Base-by-base conservation (phyloP, 2,888 invertebrate species). In the Rotaria socialis region DNA sequence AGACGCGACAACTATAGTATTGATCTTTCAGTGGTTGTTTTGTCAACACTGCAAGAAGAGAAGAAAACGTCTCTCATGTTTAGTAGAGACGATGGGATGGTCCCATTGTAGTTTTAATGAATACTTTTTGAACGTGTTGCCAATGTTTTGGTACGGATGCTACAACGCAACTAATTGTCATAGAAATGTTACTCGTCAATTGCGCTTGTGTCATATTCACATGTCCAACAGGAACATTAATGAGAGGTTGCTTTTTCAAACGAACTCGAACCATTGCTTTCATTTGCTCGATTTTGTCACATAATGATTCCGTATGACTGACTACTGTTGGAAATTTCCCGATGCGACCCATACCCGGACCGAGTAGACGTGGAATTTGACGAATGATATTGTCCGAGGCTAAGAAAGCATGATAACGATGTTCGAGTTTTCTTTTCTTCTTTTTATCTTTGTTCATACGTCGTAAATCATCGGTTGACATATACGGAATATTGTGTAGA, bases 381-480 rank as follows among this genome's bases (percentile, higher is more conserved):
- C 99, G 99, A 93, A 99, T 99, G 87, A 99, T 93, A 2, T 98
- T 96, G 91, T 99, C 99, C 56, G 97, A 97, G 86, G 99, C 99
- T 90, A 99, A 93, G 93, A 99, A 99, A 86, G 97, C 99, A 92
- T 99, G 98, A 91, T 96, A 99, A 90, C 93, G 93, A 92, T 94
- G 94, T 86, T 94, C 94, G 94, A 99, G 93, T 92, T 99, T 99
- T 93, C 99, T 99, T n/a, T 99, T 97, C 88, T 97, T 94, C 91
- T 99, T 99, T 93, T 99, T 99, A 93, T 99, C 97, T 93, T 99
- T 99, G 93, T 99, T 99, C 86, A 99, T 92, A 91, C 99, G 99
- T 92, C 99, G 99, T 87, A 99, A 93, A 86, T 96, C 97, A 91
- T 99, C 99, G 86, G 96, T 96, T 91, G 97, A 97, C 98, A 99